These are phyloP conservation scores for Leptinotarsa tumamoca DNA, from an alignment of 2,888 invertebrate species.

Conservation along the genomic window DNA sequence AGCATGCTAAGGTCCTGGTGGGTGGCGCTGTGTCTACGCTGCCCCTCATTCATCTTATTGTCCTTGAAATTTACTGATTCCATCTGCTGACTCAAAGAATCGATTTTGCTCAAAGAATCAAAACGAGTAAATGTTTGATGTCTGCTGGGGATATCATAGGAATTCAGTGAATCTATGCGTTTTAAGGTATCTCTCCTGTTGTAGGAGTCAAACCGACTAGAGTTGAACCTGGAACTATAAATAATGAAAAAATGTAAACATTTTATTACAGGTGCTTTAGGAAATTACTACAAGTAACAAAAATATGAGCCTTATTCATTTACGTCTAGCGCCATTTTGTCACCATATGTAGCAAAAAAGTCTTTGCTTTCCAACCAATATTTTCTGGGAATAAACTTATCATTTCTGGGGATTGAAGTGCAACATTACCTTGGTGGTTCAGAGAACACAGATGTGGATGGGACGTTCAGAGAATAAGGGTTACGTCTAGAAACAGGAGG, in stretches of 20 bases:
- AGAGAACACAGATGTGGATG: conserved; percentile 63
- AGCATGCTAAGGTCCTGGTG: conserved; percentile 69
- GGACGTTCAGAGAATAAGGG: conserved; percentile 66
- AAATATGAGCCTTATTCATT: too few species aligned
- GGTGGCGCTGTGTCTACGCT: conserved; percentile 70
- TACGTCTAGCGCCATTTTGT: too few species aligned
- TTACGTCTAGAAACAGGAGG: conserved; percentile 62
- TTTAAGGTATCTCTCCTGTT: conserved; percentile 53
- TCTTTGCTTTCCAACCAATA: too few species aligned
- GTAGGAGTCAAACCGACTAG: conserved; percentile 49
- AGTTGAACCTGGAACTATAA: conserved; percentile 49
- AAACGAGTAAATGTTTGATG: conserved; percentile 60
- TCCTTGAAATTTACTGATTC: conserved; percentile 67
- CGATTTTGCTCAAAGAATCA: conserved; percentile 68
- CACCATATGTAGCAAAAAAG: too few species aligned
- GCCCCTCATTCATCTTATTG: conserved; percentile 52
- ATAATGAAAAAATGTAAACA: neutral
- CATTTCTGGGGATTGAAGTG: neutral
- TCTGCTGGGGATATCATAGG: conserved; percentile 48
- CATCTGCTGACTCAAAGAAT: conserved; percentile 67
- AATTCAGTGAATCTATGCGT: conserved; percentile 56
- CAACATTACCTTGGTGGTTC: conserved; percentile 56
- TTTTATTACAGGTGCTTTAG: neutral
- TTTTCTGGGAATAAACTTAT: neutral
- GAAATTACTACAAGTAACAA: too few species aligned